A percentile compares a stretch with the other conserved stretches of the same genome.
Conservation (phyloP, 2,113 vertebrate genomes). For the Lophius piscatorius region DNA sequence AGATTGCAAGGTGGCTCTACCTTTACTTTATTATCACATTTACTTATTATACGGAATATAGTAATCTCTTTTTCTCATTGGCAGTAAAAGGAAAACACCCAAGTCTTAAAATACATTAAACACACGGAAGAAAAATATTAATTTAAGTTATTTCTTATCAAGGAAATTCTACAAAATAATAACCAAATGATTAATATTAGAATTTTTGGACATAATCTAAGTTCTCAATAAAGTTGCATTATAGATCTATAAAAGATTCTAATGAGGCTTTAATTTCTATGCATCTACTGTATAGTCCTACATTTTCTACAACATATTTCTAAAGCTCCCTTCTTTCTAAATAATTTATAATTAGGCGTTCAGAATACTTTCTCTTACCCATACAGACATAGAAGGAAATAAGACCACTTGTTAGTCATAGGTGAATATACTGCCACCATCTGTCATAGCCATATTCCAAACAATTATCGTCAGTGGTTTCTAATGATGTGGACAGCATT, state of each 20-base stretch:
- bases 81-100: too few species aligned
- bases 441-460: not conserved
- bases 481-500: slow-evolving; percentile 19
- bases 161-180: too few species aligned
- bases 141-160: too few species aligned
- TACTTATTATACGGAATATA: too few species aligned
- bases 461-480: slow-evolving; percentile 4
- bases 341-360: slow-evolving; percentile 6
- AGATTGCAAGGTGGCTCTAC: too few species aligned
- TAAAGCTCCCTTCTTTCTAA: slow-evolving; percentile 2
- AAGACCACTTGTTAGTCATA: slow-evolving; percentile 3
- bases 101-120: too few species aligned
- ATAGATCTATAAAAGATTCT: not conserved
- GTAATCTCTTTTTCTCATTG: too few species aligned
- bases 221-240: not conserved
- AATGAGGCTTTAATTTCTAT: too few species aligned
- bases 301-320: not conserved
- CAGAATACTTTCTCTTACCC: slow-evolving; percentile 31
- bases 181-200: too few species aligned
- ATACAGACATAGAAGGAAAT: slow-evolving; percentile 29
- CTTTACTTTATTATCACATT: too few species aligned
- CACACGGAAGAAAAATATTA: too few species aligned
- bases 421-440: slow-evolving; percentile 3
- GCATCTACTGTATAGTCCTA: not conserved
- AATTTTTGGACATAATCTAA: not conserved